Evolutionary conservation across 2,113 vertebrate genomes (phyloP).

Genomic region (Madoqua kirkii): DNA sequence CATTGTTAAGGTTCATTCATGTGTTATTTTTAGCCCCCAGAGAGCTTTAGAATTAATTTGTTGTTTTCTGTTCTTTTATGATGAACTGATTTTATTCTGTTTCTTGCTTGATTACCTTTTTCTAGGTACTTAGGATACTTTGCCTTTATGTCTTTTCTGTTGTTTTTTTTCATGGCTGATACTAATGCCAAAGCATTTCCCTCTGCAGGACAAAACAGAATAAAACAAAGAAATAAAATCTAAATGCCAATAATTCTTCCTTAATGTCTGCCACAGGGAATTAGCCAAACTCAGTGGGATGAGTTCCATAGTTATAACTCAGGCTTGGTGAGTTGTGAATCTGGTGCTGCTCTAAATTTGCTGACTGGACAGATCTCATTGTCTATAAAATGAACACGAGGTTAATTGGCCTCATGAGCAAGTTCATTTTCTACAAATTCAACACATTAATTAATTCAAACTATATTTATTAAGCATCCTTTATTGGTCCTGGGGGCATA

Average conservation of each 20-base stretch:
- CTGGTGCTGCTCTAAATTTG: neutral
- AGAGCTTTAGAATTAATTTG: neutral
- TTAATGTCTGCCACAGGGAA: neutral
- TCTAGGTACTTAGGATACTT: neutral
- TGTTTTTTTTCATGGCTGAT: neutral
- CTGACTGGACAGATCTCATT: neutral
- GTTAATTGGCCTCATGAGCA: neutral
- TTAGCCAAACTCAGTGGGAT: neutral
- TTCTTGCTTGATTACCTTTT: constrained; percentile 24
- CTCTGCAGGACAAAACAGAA: neutral
- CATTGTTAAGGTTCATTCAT: neutral
- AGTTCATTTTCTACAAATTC: constrained; percentile 9
- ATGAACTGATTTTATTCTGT: neutral
- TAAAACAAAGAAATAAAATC: neutral
- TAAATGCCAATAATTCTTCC: neutral
- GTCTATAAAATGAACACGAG: neutral
- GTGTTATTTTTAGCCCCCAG: neutral
- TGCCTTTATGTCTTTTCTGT: neutral
- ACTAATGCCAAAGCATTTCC: neutral
- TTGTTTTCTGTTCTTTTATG: neutral
- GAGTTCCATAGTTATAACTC: neutral
- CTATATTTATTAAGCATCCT: neutral
- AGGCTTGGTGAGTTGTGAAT: neutral
- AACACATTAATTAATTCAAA: neutral
- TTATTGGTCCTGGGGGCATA: neutral